Percentiles rank a stretch among this genome's conserved stretches.
phyloP scores from a whole-genome alignment of 1,140 invertebrate species.

The Drosophila malerkotliana region DNA sequence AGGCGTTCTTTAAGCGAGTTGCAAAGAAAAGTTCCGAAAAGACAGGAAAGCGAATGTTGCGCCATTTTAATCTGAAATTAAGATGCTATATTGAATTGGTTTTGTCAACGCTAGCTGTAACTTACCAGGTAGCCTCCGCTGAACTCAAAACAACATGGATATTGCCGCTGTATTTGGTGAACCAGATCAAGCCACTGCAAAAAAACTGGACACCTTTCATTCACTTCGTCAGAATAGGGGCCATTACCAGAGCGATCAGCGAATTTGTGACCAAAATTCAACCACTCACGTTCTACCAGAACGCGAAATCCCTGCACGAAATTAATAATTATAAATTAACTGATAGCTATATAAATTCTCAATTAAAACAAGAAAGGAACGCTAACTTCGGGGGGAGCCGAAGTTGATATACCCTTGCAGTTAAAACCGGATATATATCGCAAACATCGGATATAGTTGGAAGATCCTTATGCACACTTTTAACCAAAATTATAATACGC shows the following conservation, averaged over 20 bases:
- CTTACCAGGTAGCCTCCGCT: slow-evolving; percentile 95
- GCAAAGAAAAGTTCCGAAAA: slow-evolving; percentile 98
- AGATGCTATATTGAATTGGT: too few species aligned
- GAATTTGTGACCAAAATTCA: slow-evolving; percentile 99
- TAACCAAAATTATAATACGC: too few species aligned
- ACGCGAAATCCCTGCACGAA: slow-evolving; percentile 92
- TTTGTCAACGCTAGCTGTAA: slow-evolving; percentile 1
- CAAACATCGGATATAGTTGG: too few species aligned
- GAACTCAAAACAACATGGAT: slow-evolving; percentile 97
- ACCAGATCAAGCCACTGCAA: slow-evolving; percentile 99
- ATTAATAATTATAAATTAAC: slow-evolving; percentile 9
- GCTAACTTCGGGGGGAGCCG: too few species aligned
- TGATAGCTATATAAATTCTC: too few species aligned
- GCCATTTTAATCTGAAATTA: slow-evolving; percentile 93
- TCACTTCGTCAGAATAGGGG: slow-evolving; percentile 92
- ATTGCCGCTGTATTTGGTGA: slow-evolving; percentile 95
- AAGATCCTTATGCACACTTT: too few species aligned
- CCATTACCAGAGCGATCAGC: slow-evolving; percentile 96
- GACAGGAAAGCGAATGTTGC: slow-evolving; percentile 96
- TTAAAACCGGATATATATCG: too few species aligned
- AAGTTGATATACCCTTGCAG: too few species aligned
- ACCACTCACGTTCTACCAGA: slow-evolving; percentile 96
- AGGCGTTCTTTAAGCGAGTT: slow-evolving; percentile 92
- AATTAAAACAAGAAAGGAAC: too few species aligned
- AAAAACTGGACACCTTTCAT: slow-evolving; percentile 97